Base-by-base conservation (phyloP, 2,113 vertebrate species). In the Chelonoidis abingdonii region DNA sequence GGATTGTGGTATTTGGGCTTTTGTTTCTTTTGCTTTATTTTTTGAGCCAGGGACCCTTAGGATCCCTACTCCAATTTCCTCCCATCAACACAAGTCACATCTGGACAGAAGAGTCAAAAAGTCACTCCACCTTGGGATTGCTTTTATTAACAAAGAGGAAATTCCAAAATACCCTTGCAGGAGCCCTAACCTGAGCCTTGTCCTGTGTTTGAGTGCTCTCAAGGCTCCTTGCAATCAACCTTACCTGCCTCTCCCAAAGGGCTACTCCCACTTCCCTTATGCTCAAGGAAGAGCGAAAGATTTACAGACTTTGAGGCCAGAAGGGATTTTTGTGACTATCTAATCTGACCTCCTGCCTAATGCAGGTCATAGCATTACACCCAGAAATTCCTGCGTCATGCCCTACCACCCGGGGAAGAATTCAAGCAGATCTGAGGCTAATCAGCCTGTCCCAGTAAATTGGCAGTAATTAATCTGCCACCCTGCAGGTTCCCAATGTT, bases 401-500 rank as follows among this genome's bases (percentile, higher is more conserved):
- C 69, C 92, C 83, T 5, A 41, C 59, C 35, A 27, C 54, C 83
- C 16, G 69, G 92, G 83, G 89, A 89, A 31, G 83, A 52, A 19
- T 89, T 80, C 75, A 38, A 59, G 76, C 80, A 87, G 87, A 89
- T 78, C 83, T 93, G 88, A 72, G 69, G 6, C 88, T 95, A 94
- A 96, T 79, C 80, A 96, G 91, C 50, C 83, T 47, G 86, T 91
- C 91, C 91, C 91, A 83, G 38, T 44, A 44, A 49, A 88, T 91
- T 78, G 91, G 94, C 89, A 81, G 81, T 89, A 97, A 94, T 93
- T 92, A 93, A 88, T 84, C 89, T 86, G 94, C 94, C 0, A 0
- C 80, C 89, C 94, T 83, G 88, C 90, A 93, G 80, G 44, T 91
- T 94, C 90, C 92, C 88, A 91, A 93, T 92, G 89, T 91, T 75